These are phyloP conservation scores for Halichoeres trimaculatus DNA, from an alignment of 2,113 vertebrate species.

Conservation along the genomic window DNA sequence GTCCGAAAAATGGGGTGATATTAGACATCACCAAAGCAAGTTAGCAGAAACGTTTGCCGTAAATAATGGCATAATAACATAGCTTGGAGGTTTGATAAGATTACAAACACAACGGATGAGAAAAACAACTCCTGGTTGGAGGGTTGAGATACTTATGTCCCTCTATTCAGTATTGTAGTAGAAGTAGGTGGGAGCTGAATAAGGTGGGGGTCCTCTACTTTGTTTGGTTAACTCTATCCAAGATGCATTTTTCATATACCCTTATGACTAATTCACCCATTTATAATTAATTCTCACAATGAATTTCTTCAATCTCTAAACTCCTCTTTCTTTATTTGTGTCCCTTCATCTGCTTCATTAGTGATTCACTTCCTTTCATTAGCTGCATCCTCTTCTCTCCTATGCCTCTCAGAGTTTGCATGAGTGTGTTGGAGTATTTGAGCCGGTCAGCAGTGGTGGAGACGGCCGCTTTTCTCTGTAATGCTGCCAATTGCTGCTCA, in stretches of 20 bases:
- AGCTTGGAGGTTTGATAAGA: slow-evolving; percentile 26
- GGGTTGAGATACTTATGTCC: slow-evolving; percentile 13
- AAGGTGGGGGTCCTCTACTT: background rate
- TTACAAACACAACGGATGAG: slow-evolving; percentile 13
- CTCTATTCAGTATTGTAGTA: background rate
- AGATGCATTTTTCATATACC: background rate
- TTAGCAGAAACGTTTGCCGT: slow-evolving; percentile 51
- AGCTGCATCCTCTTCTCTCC: slow-evolving; percentile 11
- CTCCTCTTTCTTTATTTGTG: slow-evolving; percentile 35
- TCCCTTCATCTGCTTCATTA: slow-evolving; percentile 37
- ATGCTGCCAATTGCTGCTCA: slow-evolving; percentile 56
- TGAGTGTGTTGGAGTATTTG: slow-evolving; percentile 18
- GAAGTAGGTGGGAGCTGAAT: no score
- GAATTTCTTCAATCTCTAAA: slow-evolving; percentile 17
- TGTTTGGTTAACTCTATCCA: background rate
- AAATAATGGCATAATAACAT: slow-evolving; percentile 53
- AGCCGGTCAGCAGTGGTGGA: slow-evolving; percentile 27
- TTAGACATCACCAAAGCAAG: slow-evolving; percentile 45
- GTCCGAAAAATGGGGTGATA: slow-evolving; percentile 54
- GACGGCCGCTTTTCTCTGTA: slow-evolving; percentile 24
- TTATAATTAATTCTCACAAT: slow-evolving; percentile 9
- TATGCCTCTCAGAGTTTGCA: slow-evolving; percentile 15
- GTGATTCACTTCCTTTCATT: slow-evolving; percentile 51
- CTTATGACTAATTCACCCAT: slow-evolving; percentile 4
- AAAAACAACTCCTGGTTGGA: background rate